Evolutionary conservation across 35 echinoderm and acorn worm species (phyloP).

Genomic region (Strongylocentrotus purpuratus): DNA sequence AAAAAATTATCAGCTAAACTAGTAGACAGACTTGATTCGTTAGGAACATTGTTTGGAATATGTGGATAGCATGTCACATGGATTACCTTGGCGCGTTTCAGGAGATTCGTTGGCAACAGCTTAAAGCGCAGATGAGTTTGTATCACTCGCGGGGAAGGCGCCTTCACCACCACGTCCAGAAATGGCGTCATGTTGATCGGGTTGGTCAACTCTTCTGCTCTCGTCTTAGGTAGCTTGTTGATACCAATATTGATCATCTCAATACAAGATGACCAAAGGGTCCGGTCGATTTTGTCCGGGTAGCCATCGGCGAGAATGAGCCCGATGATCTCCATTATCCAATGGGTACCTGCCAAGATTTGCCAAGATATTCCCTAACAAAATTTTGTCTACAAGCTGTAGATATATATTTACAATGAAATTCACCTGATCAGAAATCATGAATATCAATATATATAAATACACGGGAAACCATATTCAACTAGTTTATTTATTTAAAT

Average conservation of each 20-base stretch:
- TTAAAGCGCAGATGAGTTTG: neutral
- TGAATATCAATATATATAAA: no score
- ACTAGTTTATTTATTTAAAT: no score
- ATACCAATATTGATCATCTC: neutral
- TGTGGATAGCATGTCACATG: no score
- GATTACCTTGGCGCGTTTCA: neutral
- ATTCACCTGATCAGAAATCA: no score
- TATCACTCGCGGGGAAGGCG: neutral
- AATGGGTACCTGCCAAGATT: conserved; percentile 67
- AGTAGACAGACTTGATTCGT: no score
- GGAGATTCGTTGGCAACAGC: neutral
- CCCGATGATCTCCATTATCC: conserved; percentile 65
- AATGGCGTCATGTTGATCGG: conserved; percentile 20
- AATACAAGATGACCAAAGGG: neutral
- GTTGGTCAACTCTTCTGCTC: conserved; percentile 5
- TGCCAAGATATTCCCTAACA: no score
- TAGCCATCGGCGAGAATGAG: conserved; percentile 55
- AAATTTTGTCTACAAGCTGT: no score
- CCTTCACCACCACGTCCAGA: conserved; percentile 1
- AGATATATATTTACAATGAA: no score
- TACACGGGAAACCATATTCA: no score
- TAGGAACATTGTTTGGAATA: no score
- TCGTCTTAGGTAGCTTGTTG: conserved; percentile 25
- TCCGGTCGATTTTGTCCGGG: conserved; percentile 57
- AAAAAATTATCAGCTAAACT: no score